Evolutionary conservation across 2,888 invertebrate genomes (phyloP), one percentile per base, ranked within the genome.

Genomic region (Cyclophora punctaria): DNA sequence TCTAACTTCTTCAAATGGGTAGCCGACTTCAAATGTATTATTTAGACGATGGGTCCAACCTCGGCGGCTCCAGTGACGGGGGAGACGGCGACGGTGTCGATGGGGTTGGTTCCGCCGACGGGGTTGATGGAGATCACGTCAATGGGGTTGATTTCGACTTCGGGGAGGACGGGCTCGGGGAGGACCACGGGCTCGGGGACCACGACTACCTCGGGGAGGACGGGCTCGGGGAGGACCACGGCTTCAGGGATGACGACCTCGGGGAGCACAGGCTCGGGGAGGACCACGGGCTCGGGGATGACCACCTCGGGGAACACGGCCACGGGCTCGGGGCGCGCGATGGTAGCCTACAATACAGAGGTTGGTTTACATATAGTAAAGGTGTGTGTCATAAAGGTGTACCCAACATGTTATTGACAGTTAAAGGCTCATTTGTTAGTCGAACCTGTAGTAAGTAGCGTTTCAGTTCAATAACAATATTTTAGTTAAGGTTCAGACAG

Each of bases 101-200:
- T 61, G 3, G 71, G 62, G 3, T 50, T 48, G 0, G 66, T 57
- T 4, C 55, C 48, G 0, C 65, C 57, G 5, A 55, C 47, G 7
- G 59, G 59, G 7, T 43, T 45, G 1, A 59, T 56, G 0, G 60
- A 56, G 6, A 64, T 56, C 3, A 55, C 56, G 3, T 63, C 62
- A n/a, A 50, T 37, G 2, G 53, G 50, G 5, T 48, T 44, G 2
- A 54, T 52, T 0, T 46, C 53, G 0, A 62, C 60, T 0, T 47
- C 6, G 3, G 70, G 67, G 2, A 62, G 47, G 3, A 59, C 62
- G 0, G 65, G 55, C 3, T 62, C 48, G 4, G 62, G 62, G 1
- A 61, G 37, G 0, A 55, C 56, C 0, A 63, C 53, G 1, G 62
- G 53, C 3, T 54, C 50, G 7, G 62, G 58, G 7, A 57, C 5